Evolutionary conservation across 1,140 invertebrate species (phyloP).

Genomic region (Cydia fagiglandana): DNA sequence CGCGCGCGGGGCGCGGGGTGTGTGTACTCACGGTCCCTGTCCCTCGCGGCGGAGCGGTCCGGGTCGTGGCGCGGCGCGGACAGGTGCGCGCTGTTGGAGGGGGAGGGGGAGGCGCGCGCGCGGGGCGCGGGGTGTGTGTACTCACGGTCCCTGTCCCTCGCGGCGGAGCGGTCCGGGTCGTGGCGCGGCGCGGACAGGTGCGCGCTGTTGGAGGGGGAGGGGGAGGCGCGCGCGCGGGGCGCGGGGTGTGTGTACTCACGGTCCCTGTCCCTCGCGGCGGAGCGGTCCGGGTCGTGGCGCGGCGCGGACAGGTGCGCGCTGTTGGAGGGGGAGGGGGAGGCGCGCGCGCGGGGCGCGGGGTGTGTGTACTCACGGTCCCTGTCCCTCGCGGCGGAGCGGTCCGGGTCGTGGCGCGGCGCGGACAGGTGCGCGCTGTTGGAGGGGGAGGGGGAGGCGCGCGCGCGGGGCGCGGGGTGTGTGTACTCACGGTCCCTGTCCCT

Average conservation of each 20-base stretch:
- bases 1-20: too few relatives aligned
- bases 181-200: conserved; percentile 26
- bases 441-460: too few relatives aligned
- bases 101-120: too few relatives aligned
- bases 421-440: conserved; percentile 4
- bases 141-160: not conserved
- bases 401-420: not conserved
- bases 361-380: not conserved
- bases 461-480: too few relatives aligned
- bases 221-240: too few relatives aligned
- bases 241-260: not conserved
- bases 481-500: not conserved
- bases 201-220: too few relatives aligned
- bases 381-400: not conserved
- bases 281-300: not conserved
- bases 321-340: too few relatives aligned
- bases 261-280: not conserved
- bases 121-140: not conserved
- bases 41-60: not conserved
- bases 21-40: not conserved
- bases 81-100: not conserved
- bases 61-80: not conserved
- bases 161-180: not conserved
- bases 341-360: too few relatives aligned
- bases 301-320: conserved; percentile 17